These are phyloP conservation scores for Arothron firmamentum DNA, from an alignment of 2,113 vertebrate species.

Conservation along the genomic window DNA sequence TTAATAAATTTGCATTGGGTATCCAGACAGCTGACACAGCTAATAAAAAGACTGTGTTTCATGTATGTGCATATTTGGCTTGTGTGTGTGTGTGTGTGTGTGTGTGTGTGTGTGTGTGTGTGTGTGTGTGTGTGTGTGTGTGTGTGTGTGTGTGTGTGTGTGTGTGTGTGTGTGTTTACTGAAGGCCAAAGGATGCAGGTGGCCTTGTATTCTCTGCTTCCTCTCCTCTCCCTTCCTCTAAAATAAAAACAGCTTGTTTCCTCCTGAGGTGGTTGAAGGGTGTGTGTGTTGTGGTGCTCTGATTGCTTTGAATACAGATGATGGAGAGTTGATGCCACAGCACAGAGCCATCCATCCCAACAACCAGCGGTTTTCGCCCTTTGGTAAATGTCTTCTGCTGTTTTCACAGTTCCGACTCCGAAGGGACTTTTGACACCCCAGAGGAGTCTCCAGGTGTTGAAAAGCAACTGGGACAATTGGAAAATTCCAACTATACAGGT, in stretches of 20 bases:
- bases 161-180: constrained; percentile 35
- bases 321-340: constrained; percentile 7
- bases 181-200: constrained; percentile 66
- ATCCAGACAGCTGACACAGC: constrained; percentile 52
- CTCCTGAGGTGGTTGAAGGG: constrained; percentile 10
- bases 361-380: too few relatives aligned
- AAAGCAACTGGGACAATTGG: constrained; percentile 65
- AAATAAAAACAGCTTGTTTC: constrained; percentile 50
- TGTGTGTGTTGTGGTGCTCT: constrained; percentile 35
- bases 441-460: constrained; percentile 85
- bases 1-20: constrained; percentile 52
- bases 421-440: constrained; percentile 91
- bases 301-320: constrained; percentile 17
- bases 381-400: neutral
- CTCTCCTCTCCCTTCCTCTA: constrained; percentile 54
- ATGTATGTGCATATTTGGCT: constrained; percentile 25
- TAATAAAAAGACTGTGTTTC: constrained; percentile 30
- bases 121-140: constrained; percentile 25
- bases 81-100: constrained; percentile 21
- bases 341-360: too few relatives aligned
- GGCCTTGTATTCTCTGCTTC: constrained; percentile 56
- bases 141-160: constrained; percentile 15
- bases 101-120: constrained; percentile 15
- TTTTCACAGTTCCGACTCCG: constrained; percentile 87
- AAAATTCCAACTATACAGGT: constrained; percentile 73